These are phyloP conservation scores for Benthosema pterotum DNA, from an alignment of 2,797 vertebrate genomes.

Conservation along the genomic window DNA sequence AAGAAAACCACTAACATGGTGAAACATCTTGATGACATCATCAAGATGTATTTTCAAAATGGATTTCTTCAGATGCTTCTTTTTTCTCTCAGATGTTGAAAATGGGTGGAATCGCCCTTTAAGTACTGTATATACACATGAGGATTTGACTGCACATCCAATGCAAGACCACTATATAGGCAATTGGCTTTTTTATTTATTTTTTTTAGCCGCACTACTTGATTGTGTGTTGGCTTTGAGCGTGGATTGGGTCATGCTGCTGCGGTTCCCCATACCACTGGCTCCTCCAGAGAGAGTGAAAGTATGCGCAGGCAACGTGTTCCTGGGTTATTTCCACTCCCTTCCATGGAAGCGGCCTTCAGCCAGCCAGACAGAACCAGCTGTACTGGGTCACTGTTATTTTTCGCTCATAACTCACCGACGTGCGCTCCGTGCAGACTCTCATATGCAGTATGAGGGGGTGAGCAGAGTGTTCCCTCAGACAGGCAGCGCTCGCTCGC, in stretches of 20 bases:
- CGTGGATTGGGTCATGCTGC: constrained; percentile 29
- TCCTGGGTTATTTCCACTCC: constrained; percentile 36
- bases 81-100: too few relatives aligned
- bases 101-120: too few relatives aligned
- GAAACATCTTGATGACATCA: too few relatives aligned
- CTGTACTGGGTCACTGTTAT: constrained; percentile 62
- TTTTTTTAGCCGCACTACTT: constrained; percentile 6
- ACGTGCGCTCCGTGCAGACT: constrained; percentile 46
- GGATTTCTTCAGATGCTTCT: too few relatives aligned
- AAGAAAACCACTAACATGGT: too few relatives aligned
- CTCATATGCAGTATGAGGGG: constrained; percentile 41
- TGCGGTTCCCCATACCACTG: constrained; percentile 50
- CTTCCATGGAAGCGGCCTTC: constrained; percentile 35
- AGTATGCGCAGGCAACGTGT: constrained; percentile 44
- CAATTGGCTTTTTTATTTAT: neutral
- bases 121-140: too few relatives aligned
- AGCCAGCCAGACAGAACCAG: constrained; percentile 62
- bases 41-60: too few relatives aligned
- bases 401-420: constrained; percentile 61
- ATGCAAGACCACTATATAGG: too few relatives aligned
- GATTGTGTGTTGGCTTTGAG: constrained; percentile 11
- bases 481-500: constrained; percentile 37
- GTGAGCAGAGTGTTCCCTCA: constrained; percentile 54
- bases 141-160: too few relatives aligned
- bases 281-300: constrained; percentile 53